Conservation (phyloP, 1,140 invertebrate genomes). For the Danaus plexippus region DNA sequence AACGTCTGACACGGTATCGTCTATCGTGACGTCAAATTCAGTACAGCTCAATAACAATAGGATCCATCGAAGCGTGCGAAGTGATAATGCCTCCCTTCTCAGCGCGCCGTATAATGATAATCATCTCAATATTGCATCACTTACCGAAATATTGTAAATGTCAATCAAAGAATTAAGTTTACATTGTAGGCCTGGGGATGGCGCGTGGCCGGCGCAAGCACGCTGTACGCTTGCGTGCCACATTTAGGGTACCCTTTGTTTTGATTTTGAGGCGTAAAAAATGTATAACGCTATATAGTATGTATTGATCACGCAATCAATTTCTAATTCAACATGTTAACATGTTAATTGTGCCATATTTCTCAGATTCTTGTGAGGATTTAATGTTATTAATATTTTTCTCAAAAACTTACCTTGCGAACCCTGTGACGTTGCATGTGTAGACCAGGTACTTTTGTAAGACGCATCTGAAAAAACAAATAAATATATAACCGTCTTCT, state of each 20-base stretch:
- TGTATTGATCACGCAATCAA: constrained; percentile 20
- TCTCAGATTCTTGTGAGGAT: not conserved
- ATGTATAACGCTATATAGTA: constrained; percentile 22
- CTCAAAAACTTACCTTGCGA: constrained; percentile 73
- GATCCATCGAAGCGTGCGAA: constrained; percentile 39
- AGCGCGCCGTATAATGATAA: constrained; percentile 55
- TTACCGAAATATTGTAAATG: constrained; percentile 73
- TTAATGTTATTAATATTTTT: not conserved
- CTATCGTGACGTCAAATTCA: too few relatives aligned
- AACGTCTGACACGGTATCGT: too few relatives aligned
- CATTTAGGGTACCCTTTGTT: constrained; percentile 52
- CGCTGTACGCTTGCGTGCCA: constrained; percentile 30
- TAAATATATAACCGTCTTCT: not conserved
- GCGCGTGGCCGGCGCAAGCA: constrained; percentile 45
- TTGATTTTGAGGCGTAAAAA: constrained; percentile 54
- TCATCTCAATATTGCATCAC: constrained; percentile 73
- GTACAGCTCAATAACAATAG: too few relatives aligned
- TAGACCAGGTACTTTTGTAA: constrained; percentile 79
- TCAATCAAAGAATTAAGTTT: constrained; percentile 72
- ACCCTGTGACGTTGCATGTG: constrained; percentile 75
- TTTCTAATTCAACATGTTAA: constrained; percentile 13
- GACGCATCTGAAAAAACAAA: constrained; percentile 76
- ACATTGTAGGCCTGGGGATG: constrained; percentile 48
- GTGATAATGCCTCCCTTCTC: constrained; percentile 45
- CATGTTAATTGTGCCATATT: constrained; percentile 14